These are phyloP conservation scores for Capricornis sumatraensis DNA, from an alignment of 2,113 vertebrate genomes.

Conservation along the genomic window DNA sequence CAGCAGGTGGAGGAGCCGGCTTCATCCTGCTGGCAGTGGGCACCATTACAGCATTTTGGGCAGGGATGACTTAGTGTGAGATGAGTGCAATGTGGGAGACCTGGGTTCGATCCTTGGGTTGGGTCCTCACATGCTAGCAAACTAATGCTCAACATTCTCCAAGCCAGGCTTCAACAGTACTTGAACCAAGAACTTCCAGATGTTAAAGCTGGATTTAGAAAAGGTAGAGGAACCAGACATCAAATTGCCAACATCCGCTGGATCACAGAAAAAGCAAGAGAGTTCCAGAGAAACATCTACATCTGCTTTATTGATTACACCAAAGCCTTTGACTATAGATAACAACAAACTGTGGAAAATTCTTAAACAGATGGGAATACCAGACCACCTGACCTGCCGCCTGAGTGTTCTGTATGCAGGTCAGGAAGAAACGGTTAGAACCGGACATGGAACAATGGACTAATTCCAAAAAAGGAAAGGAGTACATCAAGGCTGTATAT, in stretches of 20 bases:
- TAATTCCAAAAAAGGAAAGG: neutral
- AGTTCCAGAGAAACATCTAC: neutral
- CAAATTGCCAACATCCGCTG: neutral
- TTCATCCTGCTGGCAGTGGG: neutral
- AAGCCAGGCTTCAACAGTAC: neutral
- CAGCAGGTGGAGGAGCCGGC: neutral
- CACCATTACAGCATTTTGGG: neutral
- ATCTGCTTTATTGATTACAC: neutral
- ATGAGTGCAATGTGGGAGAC: neutral
- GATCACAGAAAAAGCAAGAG: neutral
- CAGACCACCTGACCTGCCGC: neutral
- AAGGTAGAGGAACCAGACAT: neutral
- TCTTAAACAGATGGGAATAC: neutral
- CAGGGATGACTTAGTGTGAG: neutral
- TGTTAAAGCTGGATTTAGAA: neutral
- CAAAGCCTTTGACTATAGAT: neutral
- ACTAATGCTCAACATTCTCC: neutral
- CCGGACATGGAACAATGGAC: neutral
- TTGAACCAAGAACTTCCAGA: neutral
- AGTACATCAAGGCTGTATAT: neutral
- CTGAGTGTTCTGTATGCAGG: neutral
- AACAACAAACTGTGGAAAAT: neutral
- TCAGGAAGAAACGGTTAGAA: neutral
- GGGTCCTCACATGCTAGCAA: neutral
- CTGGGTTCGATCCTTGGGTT: neutral